Conservation (phyloP, 2,113 vertebrate species). For the Charadrius vociferus region DNA sequence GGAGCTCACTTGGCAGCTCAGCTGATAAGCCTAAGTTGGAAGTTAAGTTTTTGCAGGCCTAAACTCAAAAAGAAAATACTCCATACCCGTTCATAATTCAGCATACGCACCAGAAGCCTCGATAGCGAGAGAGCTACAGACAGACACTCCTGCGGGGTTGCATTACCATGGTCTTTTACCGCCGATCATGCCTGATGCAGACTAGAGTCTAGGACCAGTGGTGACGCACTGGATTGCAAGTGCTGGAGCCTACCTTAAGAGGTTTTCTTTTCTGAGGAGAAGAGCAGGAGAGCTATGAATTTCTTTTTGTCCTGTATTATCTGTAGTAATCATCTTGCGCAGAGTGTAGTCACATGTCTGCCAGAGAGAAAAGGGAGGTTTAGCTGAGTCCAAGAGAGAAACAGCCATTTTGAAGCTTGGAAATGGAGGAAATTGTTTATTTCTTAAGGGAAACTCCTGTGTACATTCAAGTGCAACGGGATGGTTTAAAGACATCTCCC, state of each 20-base stretch:
- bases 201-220: neutral
- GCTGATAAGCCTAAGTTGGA: neutral
- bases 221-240: neutral
- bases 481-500: neutral
- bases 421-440: neutral
- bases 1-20: neutral
- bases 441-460: neutral
- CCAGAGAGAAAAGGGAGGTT: slow-evolving; percentile 26
- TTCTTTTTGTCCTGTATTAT: slow-evolving; percentile 60
- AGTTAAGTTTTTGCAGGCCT: neutral
- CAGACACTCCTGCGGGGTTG: neutral
- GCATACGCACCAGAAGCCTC: neutral
- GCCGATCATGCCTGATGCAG: neutral
- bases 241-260: slow-evolving; percentile 71
- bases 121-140: neutral
- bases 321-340: slow-evolving; percentile 61
- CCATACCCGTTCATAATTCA: neutral
- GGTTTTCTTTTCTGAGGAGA: slow-evolving; percentile 64
- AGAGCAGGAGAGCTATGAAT: slow-evolving; percentile 43
- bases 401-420: neutral
- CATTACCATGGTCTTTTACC: neutral
- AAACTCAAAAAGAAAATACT: neutral
- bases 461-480: neutral
- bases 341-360: slow-evolving; percentile 68
- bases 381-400: neutral